These are phyloP conservation scores for Ammospiza caudacuta DNA, from an alignment of 2,113 vertebrate species.

Conservation along the genomic window DNA sequence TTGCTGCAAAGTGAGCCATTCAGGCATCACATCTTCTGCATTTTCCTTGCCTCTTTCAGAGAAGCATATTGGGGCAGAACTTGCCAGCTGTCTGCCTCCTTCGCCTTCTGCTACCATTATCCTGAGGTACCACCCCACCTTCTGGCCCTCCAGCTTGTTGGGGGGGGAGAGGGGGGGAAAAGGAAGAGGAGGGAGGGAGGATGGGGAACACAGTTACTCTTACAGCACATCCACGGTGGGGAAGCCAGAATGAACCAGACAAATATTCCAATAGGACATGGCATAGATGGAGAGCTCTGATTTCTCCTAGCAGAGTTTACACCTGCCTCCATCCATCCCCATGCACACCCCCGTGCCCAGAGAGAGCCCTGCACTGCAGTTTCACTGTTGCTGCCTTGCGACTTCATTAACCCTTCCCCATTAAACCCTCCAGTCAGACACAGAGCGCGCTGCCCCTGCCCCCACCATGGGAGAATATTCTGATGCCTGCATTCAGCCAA, in stretches of 20 bases:
- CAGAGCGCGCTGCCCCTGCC: not conserved
- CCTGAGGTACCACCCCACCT: constrained; percentile 95
- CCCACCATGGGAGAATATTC: not conserved
- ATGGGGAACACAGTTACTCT: not conserved
- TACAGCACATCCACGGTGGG: not conserved
- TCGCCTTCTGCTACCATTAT: constrained; percentile 99
- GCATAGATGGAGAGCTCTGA: not conserved
- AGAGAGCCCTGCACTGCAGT: not conserved
- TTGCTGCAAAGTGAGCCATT: constrained; percentile 90
- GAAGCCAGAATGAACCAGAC: not conserved
- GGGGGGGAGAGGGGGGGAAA: constrained; percentile 49
- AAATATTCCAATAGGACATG: not conserved
- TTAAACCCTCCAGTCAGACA: not conserved
- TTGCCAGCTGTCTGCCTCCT: constrained; percentile 98
- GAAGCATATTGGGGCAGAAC: constrained; percentile 99
- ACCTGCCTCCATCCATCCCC: not conserved
- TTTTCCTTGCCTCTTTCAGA: constrained; percentile 97
- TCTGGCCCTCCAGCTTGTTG: constrained; percentile 93
- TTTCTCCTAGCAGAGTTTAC: not conserved
- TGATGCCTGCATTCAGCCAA: not conserved
- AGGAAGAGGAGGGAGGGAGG: constrained; percentile 15
- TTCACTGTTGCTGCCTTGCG: not conserved
- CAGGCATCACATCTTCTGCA: constrained; percentile 91
- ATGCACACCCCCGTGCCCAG: rapidly evolving
- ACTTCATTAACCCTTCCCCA: not conserved